phyloP scores from a whole-genome alignment of 2,113 vertebrate genomes.

The Hiodon tergisus region DNA sequence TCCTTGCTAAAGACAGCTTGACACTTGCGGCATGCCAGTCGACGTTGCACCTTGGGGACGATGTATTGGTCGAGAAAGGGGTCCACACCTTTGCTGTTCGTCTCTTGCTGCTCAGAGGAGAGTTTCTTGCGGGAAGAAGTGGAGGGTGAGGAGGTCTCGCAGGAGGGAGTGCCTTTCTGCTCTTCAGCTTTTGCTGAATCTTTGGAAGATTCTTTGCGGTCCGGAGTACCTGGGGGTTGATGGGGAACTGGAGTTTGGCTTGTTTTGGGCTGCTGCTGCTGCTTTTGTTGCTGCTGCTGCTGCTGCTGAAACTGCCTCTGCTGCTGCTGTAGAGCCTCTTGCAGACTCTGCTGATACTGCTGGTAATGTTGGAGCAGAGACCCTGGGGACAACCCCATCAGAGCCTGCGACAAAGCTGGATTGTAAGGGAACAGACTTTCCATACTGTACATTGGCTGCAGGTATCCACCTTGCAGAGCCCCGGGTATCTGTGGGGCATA shows the following conservation, averaged over 20 bases:
- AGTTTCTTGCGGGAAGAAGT: constrained; percentile 83
- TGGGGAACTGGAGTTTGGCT: constrained; percentile 76
- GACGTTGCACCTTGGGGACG: constrained; percentile 93
- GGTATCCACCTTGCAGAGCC: constrained; percentile 75
- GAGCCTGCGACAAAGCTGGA: constrained; percentile 76
- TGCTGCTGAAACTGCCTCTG: constrained; percentile 68
- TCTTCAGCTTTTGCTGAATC: constrained; percentile 76
- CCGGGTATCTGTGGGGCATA: constrained; percentile 78
- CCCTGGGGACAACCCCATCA: constrained; percentile 77
- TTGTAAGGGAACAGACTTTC: constrained; percentile 80
- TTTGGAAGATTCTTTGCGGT: constrained; percentile 78
- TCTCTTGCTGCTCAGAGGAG: constrained; percentile 81
- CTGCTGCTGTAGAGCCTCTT: constrained; percentile 80
- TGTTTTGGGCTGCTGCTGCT: constrained; percentile 73
- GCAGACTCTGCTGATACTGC: constrained; percentile 89
- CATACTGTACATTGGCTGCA: constrained; percentile 86
- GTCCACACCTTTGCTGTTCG: constrained; percentile 83
- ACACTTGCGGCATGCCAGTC: constrained; percentile 98
- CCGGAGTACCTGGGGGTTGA: constrained; percentile 67
- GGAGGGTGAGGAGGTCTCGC: constrained; percentile 52
- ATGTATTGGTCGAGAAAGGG: constrained; percentile 88
- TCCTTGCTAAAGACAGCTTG: constrained; percentile 92
- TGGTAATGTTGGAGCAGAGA: constrained; percentile 84
- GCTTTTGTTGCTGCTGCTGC: constrained; percentile 73
- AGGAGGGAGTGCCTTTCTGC: constrained; percentile 63